A percentile compares a stretch with the other conserved stretches of the same genome.
Evolutionary conservation across 2,888 invertebrate species (phyloP).

Genomic region (Oligia strigilis): DNA sequence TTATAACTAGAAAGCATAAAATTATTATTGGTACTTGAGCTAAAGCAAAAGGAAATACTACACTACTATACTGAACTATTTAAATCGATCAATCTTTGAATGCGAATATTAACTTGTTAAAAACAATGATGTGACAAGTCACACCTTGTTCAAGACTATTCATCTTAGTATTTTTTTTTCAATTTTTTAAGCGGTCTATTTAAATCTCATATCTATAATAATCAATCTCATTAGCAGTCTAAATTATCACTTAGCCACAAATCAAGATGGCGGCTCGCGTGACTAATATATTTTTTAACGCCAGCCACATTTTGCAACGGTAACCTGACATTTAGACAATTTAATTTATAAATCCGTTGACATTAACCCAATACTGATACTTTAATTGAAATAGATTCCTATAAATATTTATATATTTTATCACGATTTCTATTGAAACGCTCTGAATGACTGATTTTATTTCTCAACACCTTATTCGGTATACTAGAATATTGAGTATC

Average conservation of each 20-base stretch:
- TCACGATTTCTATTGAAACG: conserved; percentile 59
- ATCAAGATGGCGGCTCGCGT: conserved; percentile 40
- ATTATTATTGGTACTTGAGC: not conserved
- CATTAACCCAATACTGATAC: conserved; percentile 51
- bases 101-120: not conserved
- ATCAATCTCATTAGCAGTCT: not conserved
- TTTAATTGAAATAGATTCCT: conserved; percentile 64
- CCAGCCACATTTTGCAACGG: conserved; percentile 29
- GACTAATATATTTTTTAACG: conserved; percentile 56
- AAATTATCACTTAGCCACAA: conserved; percentile 35
- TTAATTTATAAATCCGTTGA: conserved; percentile 59
- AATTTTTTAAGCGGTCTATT: not conserved
- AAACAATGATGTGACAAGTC: conserved; percentile 2
- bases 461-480: conserved; percentile 60
- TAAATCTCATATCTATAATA: conserved; percentile 1
- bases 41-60: not conserved
- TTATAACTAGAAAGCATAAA: not conserved
- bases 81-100: not conserved
- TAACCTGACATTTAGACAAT: conserved; percentile 54
- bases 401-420: conserved; percentile 66
- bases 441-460: conserved; percentile 64
- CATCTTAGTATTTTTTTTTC: not conserved
- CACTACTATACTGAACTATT: too few relatives aligned
- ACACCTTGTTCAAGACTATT: not conserved
- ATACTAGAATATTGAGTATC: conserved; percentile 62